Conservation (phyloP, 2,888 invertebrate species). For the Boloria euphrosyne region DNA sequence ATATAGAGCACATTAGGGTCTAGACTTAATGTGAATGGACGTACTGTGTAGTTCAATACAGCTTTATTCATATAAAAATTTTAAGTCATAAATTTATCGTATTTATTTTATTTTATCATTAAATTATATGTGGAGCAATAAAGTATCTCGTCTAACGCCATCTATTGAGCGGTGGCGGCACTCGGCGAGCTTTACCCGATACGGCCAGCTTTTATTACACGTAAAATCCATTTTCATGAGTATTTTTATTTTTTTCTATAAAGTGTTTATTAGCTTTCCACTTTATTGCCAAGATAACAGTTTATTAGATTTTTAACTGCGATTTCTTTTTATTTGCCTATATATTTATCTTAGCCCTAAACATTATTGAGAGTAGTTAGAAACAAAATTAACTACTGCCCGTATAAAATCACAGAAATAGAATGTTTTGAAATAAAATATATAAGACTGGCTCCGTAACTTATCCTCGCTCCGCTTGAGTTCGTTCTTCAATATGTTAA, state of each 20-base stretch:
- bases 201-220: constrained; percentile 46
- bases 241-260: constrained; percentile 65
- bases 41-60: neutral
- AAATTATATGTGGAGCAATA: neutral
- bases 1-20: no score
- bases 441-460: no score
- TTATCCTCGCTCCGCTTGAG: no score
- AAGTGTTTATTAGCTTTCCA: constrained; percentile 63
- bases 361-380: neutral
- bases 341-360: neutral
- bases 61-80: neutral
- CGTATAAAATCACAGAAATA: no score
- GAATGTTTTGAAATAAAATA: no score
- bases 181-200: constrained; percentile 39
- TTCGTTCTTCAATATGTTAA: no score
- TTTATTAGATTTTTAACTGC: constrained; percentile 45
- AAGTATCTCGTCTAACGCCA: constrained; percentile 36
- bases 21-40: no score
- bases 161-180: constrained; percentile 39
- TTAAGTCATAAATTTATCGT: constrained; percentile 9
- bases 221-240: constrained; percentile 55
- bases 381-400: no score
- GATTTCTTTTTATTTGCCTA: constrained; percentile 26
- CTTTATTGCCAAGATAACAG: constrained; percentile 57
- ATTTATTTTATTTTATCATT: constrained; percentile 8